Evolutionary conservation across 2,888 invertebrate species (phyloP).

Genomic region (Euproctis similis): DNA sequence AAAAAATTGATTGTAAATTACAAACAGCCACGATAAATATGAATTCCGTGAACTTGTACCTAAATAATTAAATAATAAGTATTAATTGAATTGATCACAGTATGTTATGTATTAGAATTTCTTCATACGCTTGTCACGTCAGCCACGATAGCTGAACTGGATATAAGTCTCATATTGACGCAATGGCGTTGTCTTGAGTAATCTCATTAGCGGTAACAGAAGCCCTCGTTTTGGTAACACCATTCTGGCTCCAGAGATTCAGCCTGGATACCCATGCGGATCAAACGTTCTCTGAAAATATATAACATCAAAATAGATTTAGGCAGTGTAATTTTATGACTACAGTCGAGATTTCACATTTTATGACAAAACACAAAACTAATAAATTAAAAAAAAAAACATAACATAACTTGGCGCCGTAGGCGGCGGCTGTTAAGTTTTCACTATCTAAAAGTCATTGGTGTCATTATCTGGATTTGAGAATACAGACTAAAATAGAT

Average conservation of each 20-base stretch:
- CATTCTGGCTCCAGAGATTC: conserved; percentile 89
- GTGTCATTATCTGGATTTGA: too few relatives aligned
- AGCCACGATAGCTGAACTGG: conserved; percentile 10
- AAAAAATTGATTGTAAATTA: conserved; percentile 17
- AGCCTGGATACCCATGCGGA: conserved; percentile 80
- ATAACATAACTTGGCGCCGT: too few relatives aligned
- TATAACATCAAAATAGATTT: too few relatives aligned
- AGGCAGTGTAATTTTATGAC: too few relatives aligned
- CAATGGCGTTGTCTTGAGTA: neutral
- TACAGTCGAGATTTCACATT: too few relatives aligned
- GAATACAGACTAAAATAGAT: too few relatives aligned
- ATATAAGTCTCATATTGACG: conserved; percentile 1
- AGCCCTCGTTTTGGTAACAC: conserved; percentile 88
- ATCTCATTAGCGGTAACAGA: conserved; percentile 58
- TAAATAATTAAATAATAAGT: too few relatives aligned
- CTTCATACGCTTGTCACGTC: conserved; percentile 5
- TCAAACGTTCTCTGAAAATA: conserved; percentile 82
- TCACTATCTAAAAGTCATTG: too few relatives aligned
- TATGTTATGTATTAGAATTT: conserved; percentile 4
- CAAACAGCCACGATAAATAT: conserved; percentile 11
- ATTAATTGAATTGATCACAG: conserved; percentile 21
- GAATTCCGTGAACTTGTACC: conserved; percentile 11
- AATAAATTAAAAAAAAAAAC: too few relatives aligned
- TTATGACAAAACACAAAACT: too few relatives aligned
- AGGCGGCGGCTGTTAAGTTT: too few relatives aligned